phyloP scores from a whole-genome alignment of 2,888 invertebrate genomes.

The Philereme transversata region DNA sequence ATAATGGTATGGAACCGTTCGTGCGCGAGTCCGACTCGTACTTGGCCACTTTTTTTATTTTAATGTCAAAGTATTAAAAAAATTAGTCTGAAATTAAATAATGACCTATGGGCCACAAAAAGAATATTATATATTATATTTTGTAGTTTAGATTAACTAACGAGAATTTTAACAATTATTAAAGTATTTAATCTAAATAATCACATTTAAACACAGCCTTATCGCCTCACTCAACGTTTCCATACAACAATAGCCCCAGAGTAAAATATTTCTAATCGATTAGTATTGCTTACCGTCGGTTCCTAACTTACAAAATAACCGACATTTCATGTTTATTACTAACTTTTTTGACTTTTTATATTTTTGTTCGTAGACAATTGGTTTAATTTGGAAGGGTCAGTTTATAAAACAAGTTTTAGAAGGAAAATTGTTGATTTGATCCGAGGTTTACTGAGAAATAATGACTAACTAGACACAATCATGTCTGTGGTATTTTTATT shows the following conservation, averaged over 20 bases:
- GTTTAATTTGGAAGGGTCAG: constrained; percentile 40
- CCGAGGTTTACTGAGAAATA: constrained; percentile 46
- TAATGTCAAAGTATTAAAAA: too few species aligned
- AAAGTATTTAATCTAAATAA: too few species aligned
- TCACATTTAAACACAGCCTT: constrained; percentile 20
- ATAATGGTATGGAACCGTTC: too few species aligned
- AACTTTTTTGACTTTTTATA: constrained; percentile 1
- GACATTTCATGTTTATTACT: constrained; percentile 20
- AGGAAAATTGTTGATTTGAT: constrained; percentile 49
- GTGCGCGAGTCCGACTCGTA: too few species aligned
- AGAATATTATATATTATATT: too few species aligned
- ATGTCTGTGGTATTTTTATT: constrained; percentile 49
- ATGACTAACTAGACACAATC: constrained; percentile 49
- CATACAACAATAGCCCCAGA: constrained; percentile 41
- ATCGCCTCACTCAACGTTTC: constrained; percentile 21
- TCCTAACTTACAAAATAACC: constrained; percentile 33
- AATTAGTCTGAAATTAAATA: too few species aligned
- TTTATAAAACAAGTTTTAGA: constrained; percentile 33
- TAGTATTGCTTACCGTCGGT: constrained; percentile 58
- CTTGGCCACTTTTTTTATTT: too few species aligned
- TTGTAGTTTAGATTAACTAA: too few species aligned
- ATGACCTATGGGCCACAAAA: too few species aligned
- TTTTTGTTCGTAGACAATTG: constrained; percentile 42
- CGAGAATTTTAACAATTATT: too few species aligned
- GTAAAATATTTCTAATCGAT: constrained; percentile 54